Conservation (phyloP, 2,888 invertebrate genomes). For the Meganola albula region DNA sequence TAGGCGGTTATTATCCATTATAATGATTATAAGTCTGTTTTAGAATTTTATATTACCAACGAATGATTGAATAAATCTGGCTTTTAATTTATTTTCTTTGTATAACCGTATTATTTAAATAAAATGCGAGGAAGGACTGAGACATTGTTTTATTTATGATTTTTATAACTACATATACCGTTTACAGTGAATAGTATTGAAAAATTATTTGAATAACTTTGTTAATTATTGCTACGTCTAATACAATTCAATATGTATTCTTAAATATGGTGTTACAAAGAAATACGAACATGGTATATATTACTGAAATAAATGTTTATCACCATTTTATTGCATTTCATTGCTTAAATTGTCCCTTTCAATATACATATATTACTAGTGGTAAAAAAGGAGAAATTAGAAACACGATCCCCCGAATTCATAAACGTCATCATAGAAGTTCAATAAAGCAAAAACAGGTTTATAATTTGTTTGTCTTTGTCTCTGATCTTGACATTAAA, state of each 20-base stretch:
- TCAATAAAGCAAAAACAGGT: no score
- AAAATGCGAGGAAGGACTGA: constrained; percentile 72
- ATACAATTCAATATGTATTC: constrained; percentile 58
- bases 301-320: constrained; percentile 75
- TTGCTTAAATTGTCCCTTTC: no score
- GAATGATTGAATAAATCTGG: constrained; percentile 74
- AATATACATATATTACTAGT: no score
- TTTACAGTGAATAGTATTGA: constrained; percentile 41
- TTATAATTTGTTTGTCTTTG: no score
- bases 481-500: no score
- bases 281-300: constrained; percentile 72
- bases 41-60: constrained; percentile 78
- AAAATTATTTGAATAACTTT: constrained; percentile 39
- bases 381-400: no score
- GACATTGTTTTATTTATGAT: constrained; percentile 71
- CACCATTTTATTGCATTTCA: constrained; percentile 49
- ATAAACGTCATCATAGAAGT: no score
- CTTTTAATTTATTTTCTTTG: constrained; percentile 76
- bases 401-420: no score
- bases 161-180: constrained; percentile 37
- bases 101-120: constrained; percentile 77
- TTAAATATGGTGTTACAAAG: constrained; percentile 75
- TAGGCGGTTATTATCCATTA: constrained; percentile 59
- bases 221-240: constrained; percentile 59
- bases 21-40: constrained; percentile 69